Evolutionary conservation across 2,113 vertebrate genomes (phyloP), one percentile per base, ranked within the genome.

Genomic region (Corapipo altera): DNA sequence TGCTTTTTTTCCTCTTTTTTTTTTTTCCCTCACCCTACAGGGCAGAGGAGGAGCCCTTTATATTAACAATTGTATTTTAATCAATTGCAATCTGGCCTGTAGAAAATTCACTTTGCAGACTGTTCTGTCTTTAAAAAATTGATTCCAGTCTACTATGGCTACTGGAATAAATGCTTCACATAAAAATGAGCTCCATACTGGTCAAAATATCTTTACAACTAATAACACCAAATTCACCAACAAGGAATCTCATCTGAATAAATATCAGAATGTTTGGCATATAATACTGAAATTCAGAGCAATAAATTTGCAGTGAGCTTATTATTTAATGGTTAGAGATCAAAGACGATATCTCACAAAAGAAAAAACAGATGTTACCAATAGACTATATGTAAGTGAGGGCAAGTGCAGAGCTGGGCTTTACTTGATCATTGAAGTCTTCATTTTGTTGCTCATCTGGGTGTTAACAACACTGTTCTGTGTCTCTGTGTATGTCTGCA

Each of bases 21-120:
- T 37, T 76, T 20, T 11, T n/a, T 6, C 2, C 20, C 17, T 24
- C 7, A 9, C 3, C 4, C 4, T 27, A 15, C 5, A 20, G 3
- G 5, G 26, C 10, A 71, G 27, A 65, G 12, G 32, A 84, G 32
- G 20, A 67, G 2, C 2, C 10, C 11, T 89, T 77, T 37, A 18
- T 66, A 70, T 54, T 46, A 67, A 51, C 17, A 71, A 33, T 23
- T 75, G 4, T 10, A 41, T 88, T 85, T 91, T 46, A 75, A 58
- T 59, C 6, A 19, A 1, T 55, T 88, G 22, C 7, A 61, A 4
- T 90, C 24, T 75, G 39, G 30, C 18, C 26, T 27, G 10, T 52
- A 52, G 28, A 39, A 55, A 64, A 54, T 70, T 49, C 61, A 18
- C 4, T 72, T 82, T 78, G 30, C 11, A 35, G 61, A 49, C 9